Base-by-base conservation (phyloP, 2,113 vertebrate species). In the Cottus gobio region DNA sequence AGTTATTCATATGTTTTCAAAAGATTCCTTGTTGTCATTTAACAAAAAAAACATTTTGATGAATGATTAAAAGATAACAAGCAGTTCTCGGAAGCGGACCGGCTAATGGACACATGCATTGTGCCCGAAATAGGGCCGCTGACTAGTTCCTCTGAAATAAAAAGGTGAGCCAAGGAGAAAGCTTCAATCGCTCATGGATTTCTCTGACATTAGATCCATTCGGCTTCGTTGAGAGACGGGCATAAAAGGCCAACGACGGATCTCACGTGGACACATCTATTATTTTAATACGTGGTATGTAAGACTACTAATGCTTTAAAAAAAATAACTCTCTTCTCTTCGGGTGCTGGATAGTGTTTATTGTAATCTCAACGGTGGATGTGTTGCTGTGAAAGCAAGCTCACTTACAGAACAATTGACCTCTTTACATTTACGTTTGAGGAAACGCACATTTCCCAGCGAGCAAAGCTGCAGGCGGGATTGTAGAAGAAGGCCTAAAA, bases 131-230 rank as follows among this genome's bases (percentile, higher is more conserved):
- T 31, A 66, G 36, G 34, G 74, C 30, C 36, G 39, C 15, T 15
- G 26, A 50, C 36, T 44, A n/a, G 12, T 57, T 56, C 54, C n/a
- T 54, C 24, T 3, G 4, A 71, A 80, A 70, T 78, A 61, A 61
- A n/a, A 50, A 48, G 13, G 56, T 83, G 57, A 77, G 52, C 12
- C 20, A 73, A 69, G 36, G 65, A 67, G 18, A 75, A 37, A 46
- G 58, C 69, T 39, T 18, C n/a, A 71, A 60, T 60, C 28, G 2
- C 64, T 57, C 50, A 69, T 65, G 71, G 26, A 79, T 80, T 81
- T 64, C 36, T 28, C 3, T 36, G 66, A 37, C 20, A 62, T 76
- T 44, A 72, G 24, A 67, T 16, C 15, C 20, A 58, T 58, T 42
- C 62, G 50, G 63, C 22, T 48, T 39, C 20, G 22, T 50, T 7